phyloP scores from a whole-genome alignment of 1,140 invertebrate species.

The Drosophila grimshawi region DNA sequence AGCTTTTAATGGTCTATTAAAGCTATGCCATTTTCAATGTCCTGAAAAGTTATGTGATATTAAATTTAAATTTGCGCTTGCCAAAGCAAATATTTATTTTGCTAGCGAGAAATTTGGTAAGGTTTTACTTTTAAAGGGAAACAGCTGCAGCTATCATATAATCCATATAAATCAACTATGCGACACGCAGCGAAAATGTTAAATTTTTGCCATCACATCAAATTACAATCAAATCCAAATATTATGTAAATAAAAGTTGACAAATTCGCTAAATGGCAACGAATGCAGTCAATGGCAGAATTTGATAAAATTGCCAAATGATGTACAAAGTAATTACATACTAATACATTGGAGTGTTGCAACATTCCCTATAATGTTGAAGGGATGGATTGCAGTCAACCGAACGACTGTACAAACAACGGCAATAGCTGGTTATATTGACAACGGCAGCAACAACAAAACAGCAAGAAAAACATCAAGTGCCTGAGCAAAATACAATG shows the following conservation, averaged over 20 bases:
- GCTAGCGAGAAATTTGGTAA: neutral
- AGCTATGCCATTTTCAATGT: slow-evolving; percentile 31
- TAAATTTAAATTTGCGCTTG: slow-evolving; percentile 4
- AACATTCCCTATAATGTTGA: neutral
- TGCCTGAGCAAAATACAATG: slow-evolving; percentile 43
- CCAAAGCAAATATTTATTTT: neutral
- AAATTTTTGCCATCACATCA: neutral
- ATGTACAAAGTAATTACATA: slow-evolving; percentile 18
- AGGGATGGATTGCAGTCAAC: slow-evolving; percentile 26
- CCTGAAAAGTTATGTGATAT: slow-evolving; percentile 19
- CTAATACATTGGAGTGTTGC: slow-evolving; percentile 6
- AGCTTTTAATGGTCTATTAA: slow-evolving; percentile 49
- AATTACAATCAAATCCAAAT: neutral
- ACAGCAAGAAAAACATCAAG: slow-evolving; percentile 1
- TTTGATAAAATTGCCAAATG: neutral
- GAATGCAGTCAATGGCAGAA: neutral
- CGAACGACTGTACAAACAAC: slow-evolving; percentile 67
- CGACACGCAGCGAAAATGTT: too few species aligned
- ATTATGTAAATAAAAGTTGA: neutral
- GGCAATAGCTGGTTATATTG: slow-evolving; percentile 68
- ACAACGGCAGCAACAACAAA: slow-evolving; percentile 26
- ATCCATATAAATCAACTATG: neutral
- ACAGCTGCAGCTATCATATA: neutral
- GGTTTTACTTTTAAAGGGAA: too few species aligned
- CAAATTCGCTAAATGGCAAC: neutral